phyloP scores from a whole-genome alignment of 2,888 invertebrate genomes.

The Tenthredo mesomela region DNA sequence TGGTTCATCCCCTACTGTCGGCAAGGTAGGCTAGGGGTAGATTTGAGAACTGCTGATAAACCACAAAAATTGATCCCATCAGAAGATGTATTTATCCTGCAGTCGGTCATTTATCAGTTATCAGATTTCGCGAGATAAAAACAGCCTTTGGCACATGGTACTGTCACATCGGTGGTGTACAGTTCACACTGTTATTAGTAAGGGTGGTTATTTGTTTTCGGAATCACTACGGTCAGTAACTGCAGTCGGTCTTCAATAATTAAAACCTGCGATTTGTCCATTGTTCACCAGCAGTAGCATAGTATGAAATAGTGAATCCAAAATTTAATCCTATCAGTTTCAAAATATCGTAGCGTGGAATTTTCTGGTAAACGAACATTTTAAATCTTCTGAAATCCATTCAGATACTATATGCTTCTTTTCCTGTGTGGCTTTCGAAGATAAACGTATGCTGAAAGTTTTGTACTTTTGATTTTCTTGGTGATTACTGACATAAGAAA shows the following conservation, averaged over 20 bases:
- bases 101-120: background rate
- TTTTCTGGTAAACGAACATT: background rate
- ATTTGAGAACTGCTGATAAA: conserved; percentile 5
- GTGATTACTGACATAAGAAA: too few relatives aligned
- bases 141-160: background rate
- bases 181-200: background rate
- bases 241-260: background rate
- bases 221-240: background rate
- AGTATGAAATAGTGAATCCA: background rate
- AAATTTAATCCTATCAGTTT: background rate
- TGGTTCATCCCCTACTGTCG: conserved; percentile 27
- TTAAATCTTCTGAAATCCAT: too few relatives aligned
- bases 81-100: background rate
- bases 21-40: conserved; percentile 18
- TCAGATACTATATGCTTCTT: too few relatives aligned
- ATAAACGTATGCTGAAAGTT: too few relatives aligned
- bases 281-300: background rate
- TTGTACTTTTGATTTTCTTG: too few relatives aligned
- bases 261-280: background rate
- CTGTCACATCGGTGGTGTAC: background rate
- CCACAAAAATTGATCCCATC: background rate
- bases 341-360: background rate
- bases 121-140: background rate
- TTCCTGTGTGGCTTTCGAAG: too few relatives aligned
- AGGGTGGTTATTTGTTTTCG: background rate